Evolutionary conservation across 1,140 invertebrate genomes (phyloP).

Genomic region (Calycopis cecrops): DNA sequence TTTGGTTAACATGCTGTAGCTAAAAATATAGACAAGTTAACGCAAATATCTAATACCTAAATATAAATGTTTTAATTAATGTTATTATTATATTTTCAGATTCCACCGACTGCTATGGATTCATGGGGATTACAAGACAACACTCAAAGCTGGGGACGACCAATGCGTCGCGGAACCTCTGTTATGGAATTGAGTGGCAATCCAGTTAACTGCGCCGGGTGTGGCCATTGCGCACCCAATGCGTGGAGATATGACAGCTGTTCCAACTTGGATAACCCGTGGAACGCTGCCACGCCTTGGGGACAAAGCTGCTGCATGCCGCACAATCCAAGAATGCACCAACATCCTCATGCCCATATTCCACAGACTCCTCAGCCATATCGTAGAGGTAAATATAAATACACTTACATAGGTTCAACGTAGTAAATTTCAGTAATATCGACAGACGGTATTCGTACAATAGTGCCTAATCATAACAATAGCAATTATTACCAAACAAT

Average conservation of each 20-base stretch:
- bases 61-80: not conserved
- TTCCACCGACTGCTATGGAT: constrained; percentile 30
- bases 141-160: constrained; percentile 45
- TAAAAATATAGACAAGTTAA: no score
- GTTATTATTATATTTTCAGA: constrained; percentile 11
- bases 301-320: constrained; percentile 68
- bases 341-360: constrained; percentile 48
- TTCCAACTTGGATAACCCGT: constrained; percentile 78
- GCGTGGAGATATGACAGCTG: constrained; percentile 79
- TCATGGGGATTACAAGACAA: constrained; percentile 41
- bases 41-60: no score
- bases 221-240: constrained; percentile 65
- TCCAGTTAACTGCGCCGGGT: constrained; percentile 77
- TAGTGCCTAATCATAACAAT: no score
- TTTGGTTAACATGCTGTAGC: no score
- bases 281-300: constrained; percentile 55
- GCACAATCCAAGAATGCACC: constrained; percentile 54
- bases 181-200: constrained; percentile 52
- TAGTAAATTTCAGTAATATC: no score
- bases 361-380: constrained; percentile 73
- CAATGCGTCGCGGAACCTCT: constrained; percentile 51
- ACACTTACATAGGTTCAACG: no score
- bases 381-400: constrained; percentile 39
- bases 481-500: no score
- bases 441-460: no score